Evolutionary conservation across 1,140 invertebrate genomes (phyloP), one percentile per base, ranked within the genome.

Genomic region (Aphelenchoides besseyi): DNA sequence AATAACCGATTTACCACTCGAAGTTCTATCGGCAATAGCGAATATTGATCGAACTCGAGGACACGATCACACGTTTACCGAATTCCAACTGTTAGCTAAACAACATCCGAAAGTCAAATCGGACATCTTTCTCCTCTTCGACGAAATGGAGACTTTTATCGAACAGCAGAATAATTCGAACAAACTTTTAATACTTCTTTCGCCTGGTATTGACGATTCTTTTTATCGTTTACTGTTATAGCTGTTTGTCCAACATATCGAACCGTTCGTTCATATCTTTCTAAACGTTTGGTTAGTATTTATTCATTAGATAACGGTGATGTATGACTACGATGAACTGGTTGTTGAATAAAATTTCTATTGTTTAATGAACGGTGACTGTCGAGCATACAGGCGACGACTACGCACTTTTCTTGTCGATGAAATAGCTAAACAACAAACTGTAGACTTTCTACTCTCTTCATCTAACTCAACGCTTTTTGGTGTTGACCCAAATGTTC

Each of bases 1-100:
- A n/a, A 66, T 66, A 16, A 66, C 63, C 16, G 63, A 66, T 2
- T 33, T 66, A 33, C 63, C 63, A 12, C 2, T 29, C n/a, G 63
- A 66, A 23, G 36, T 66, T 3, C n/a, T 66, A 16, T 33, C 30
- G n/a, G 16, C 16, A 1, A 66, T 66, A 1, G n/a, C 26, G 1
- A 36, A 36, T 16, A 12, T 66, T 0, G 63, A 66, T 3, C 5
- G 55, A 59, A 59, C 5, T 12, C 5, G 5, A 33, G 55, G 55
- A 29, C 55, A 59, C 55, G 55, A 59, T 33, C 55, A 18, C 26
- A 5, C 23, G 5, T 59, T 59, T 33, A 18, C 18, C 5, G 55
- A 59, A 18, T 59, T 59, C 18, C 5, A 59, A 33, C 5, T 18
- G 55, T 8, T 59, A 8, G 55, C 55, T 8, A 59, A 59, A 5